Evolutionary conservation across 2,113 vertebrate genomes (phyloP).

Genomic region (Ophthalmolycus amberensis): DNA sequence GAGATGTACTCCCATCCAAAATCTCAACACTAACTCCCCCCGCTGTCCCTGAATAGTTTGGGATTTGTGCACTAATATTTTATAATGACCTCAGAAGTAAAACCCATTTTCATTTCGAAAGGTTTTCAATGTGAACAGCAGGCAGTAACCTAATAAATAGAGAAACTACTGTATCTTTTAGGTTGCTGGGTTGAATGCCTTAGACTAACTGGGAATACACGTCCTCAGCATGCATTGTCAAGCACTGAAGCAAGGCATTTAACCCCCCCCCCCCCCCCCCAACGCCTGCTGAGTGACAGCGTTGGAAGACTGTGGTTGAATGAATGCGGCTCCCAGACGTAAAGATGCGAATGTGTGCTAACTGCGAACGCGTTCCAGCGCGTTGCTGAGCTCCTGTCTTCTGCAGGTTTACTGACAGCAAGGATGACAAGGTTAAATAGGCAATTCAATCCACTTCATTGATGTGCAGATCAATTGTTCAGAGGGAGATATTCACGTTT

Average conservation of each 20-base stretch:
- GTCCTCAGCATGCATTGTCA: background rate
- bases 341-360: background rate
- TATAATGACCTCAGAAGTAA: slow-evolving; percentile 26
- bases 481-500: slow-evolving; percentile 51
- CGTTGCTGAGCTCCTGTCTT: slow-evolving; percentile 5
- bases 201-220: background rate
- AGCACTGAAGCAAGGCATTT: background rate
- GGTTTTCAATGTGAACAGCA: slow-evolving; percentile 15
- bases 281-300: background rate
- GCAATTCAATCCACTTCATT: slow-evolving; percentile 67
- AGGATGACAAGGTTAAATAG: slow-evolving; percentile 58
- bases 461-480: slow-evolving; percentile 65
- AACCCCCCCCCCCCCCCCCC: background rate
- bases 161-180: background rate
- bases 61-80: slow-evolving; percentile 53
- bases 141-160: background rate
- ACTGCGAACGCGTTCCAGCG: background rate
- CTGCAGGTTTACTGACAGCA: slow-evolving; percentile 3
- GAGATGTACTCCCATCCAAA: slow-evolving; percentile 26
- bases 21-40: slow-evolving; percentile 34
- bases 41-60: slow-evolving; percentile 28
- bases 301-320: background rate
- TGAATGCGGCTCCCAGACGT: background rate
- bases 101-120: slow-evolving; percentile 6
- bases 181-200: background rate